A percentile compares a stretch with the other conserved stretches of the same genome.
phyloP scores from a whole-genome alignment of 2,113 vertebrate species.

The Canis aureus region DNA sequence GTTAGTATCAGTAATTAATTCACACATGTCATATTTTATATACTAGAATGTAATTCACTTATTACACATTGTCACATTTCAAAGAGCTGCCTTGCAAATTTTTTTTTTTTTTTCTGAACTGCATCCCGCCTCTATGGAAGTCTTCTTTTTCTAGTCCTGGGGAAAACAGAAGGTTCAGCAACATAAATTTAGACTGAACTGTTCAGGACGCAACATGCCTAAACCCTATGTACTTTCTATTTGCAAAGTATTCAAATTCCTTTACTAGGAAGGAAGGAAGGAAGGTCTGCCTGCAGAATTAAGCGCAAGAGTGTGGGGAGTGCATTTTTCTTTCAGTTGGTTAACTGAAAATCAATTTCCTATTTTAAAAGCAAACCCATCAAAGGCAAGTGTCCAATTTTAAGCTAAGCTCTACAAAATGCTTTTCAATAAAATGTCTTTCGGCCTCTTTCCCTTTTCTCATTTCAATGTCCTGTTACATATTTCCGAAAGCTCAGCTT shows the following conservation, averaged over 20 bases:
- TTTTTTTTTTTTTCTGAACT: not conserved
- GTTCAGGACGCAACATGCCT: slow-evolving; percentile 14
- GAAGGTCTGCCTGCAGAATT: slow-evolving; percentile 69
- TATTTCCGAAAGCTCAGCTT: slow-evolving; percentile 66
- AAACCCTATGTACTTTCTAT: not conserved
- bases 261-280: slow-evolving; percentile 49
- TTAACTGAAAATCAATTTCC: slow-evolving; percentile 81
- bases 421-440: slow-evolving; percentile 75
- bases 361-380: slow-evolving; percentile 76
- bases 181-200: not conserved
- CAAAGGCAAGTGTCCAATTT: slow-evolving; percentile 79
- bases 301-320: not conserved
- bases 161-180: slow-evolving; percentile 23
- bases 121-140: not conserved
- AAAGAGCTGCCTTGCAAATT: not conserved
- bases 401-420: slow-evolving; percentile 67
- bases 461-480: slow-evolving; percentile 74
- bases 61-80: slow-evolving; percentile 45
- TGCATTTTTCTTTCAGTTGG: slow-evolving; percentile 66
- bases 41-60: slow-evolving; percentile 62
- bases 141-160: not conserved
- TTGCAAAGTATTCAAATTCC: slow-evolving; percentile 66
- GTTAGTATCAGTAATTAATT: slow-evolving; percentile 71
- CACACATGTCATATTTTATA: slow-evolving; percentile 66
- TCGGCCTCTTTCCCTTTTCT: slow-evolving; percentile 56